phyloP scores from a whole-genome alignment of 2,113 vertebrate species.

The Pelobates fuscus region DNA sequence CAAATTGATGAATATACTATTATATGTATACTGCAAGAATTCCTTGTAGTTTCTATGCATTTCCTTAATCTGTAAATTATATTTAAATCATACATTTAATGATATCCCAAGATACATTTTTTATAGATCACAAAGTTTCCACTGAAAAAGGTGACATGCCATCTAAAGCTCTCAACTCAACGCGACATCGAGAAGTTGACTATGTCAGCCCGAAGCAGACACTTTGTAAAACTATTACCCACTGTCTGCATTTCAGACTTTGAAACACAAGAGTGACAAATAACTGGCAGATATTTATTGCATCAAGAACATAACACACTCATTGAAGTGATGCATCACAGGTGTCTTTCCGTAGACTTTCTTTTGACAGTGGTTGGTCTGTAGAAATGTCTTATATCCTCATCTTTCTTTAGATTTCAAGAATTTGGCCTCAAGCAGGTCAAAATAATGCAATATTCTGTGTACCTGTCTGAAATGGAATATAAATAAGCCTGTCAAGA shows the following conservation, averaged over 20 bases:
- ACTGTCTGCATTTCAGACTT: neutral
- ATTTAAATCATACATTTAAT: too few species aligned
- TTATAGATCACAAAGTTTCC: neutral
- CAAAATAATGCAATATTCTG: neutral
- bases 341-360: neutral
- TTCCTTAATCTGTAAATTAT: too few species aligned
- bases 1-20: too few species aligned
- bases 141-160: constrained; percentile 9
- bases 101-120: neutral
- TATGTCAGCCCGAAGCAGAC: constrained; percentile 30
- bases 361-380: neutral
- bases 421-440: neutral
- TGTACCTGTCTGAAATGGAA: too few species aligned
- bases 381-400: neutral
- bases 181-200: constrained; percentile 9
- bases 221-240: constrained; percentile 23
- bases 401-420: neutral
- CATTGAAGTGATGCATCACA: neutral
- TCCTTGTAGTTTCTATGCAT: too few species aligned
- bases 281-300: neutral
- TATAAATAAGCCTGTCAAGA: too few species aligned
- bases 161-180: constrained; percentile 26
- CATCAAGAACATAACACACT: constrained; percentile 5
- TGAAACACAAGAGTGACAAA: neutral
- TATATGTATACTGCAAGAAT: too few species aligned